A percentile compares a stretch with the other conserved stretches of the same genome.
Conservation (phyloP, 1,140 invertebrate species). For the Carposina sasakii region DNA sequence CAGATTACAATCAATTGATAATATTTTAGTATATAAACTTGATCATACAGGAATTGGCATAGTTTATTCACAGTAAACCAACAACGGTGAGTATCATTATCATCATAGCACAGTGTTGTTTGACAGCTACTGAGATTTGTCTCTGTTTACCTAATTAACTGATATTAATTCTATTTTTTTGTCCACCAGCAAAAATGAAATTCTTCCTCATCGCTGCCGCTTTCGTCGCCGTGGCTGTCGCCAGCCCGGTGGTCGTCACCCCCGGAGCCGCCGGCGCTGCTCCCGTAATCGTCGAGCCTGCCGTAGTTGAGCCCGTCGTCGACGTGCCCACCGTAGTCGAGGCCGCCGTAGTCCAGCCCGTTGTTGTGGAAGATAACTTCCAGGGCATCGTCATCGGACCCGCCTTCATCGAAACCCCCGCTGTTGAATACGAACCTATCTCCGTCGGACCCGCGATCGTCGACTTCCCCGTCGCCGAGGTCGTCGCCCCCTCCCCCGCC, state of each 20-base stretch:
- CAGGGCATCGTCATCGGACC: constrained; percentile 20
- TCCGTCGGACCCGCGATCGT: constrained; percentile 26
- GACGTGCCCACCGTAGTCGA: constrained; percentile 4
- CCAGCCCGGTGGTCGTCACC: constrained; percentile 16
- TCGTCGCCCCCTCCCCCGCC: constrained; percentile 28
- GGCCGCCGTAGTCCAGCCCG: constrained; percentile 16
- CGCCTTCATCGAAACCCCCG: constrained; percentile 19
- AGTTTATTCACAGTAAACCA: neutral
- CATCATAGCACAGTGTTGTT: neutral
- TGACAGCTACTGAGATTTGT: neutral
- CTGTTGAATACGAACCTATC: constrained; percentile 9
- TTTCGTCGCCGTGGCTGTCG: constrained; percentile 24
- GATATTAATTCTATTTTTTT: neutral
- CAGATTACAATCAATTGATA: no score
- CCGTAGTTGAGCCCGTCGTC: neutral
- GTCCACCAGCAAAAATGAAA: constrained; percentile 24
- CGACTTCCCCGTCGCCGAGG: constrained; percentile 26
- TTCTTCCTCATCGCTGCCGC: constrained; percentile 22
- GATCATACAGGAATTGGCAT: neutral
- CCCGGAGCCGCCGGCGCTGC: constrained; percentile 18
- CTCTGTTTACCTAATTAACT: neutral
- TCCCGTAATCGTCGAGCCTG: neutral
- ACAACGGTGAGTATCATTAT: neutral
- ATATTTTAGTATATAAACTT: no score
- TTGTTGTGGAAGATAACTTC: constrained; percentile 11